Evolutionary conservation across 2,113 vertebrate genomes (phyloP), one percentile per base, ranked within the genome.

Genomic region (Egretta garzetta): DNA sequence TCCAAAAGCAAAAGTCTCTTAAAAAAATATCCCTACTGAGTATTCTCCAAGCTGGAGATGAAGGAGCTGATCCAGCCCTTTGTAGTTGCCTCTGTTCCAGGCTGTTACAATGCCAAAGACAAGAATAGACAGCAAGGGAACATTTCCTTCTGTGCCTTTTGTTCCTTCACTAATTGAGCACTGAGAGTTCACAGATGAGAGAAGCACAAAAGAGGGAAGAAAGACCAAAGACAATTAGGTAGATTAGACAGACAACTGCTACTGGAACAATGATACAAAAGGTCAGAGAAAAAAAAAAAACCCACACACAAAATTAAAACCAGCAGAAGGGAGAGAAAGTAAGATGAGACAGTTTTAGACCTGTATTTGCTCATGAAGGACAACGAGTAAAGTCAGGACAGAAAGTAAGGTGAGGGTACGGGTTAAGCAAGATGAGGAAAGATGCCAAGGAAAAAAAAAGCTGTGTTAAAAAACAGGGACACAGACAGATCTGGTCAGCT

Each of bases 221-320:
- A 91, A 96, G 35, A 81, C 43, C 77, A 94, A 96, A 96, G 84
- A 94, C 90, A 96, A 97, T 94, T 96, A 97, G 81, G 87, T 68
- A 96, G 91, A 97, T 96, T 90, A 96, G 87, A 94, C 37, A 93
- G 89, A 93, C 70, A 95, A 94, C 87, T 82, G 70, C 62, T 93
- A 73, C 59, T 56, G 43, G 62, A 94, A 91, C 19, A 82, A 60
- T 6, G 53, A 95, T 52, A 89, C 74, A 96, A 93, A 94, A 90
- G 92, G 80, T 94, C 87, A 85, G n/a, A 24, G 21, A 30, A 22
- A 37, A 8, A 16, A 12, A 8, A 2, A 5, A 43, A 14, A 43
- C 41, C 14, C 41, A 43, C 41, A 43, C 41, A 43, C 41, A 43
- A 15, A 39, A 72, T 41, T 32, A 37, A 41, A 43, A 35, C 33